These are phyloP conservation scores for Saccostrea echinata DNA, from an alignment of 1,140 invertebrate species.

Conservation along the genomic window DNA sequence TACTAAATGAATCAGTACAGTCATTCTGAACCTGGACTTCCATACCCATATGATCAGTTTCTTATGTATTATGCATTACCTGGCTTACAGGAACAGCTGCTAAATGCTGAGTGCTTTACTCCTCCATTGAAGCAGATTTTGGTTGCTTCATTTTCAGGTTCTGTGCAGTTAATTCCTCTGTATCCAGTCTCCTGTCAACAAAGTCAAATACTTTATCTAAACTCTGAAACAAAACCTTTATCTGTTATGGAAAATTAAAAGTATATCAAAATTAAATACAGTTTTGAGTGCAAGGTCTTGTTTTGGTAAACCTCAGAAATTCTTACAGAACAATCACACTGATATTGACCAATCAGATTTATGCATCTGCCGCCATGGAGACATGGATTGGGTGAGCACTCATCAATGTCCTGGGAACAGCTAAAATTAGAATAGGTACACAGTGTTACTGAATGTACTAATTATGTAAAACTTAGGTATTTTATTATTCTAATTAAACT, in stretches of 20 bases:
- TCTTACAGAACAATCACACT: conserved; percentile 59
- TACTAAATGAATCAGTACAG: too few relatives aligned
- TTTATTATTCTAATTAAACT: neutral
- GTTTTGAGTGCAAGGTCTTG: neutral
- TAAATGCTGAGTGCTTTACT: conserved; percentile 82
- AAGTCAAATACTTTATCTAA: neutral
- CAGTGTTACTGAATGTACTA: neutral
- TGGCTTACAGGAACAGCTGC: conserved; percentile 91
- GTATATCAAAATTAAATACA: neutral
- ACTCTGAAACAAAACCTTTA: neutral
- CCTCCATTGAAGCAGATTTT: conserved; percentile 79
- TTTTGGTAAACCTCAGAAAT: neutral
- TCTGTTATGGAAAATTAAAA: neutral
- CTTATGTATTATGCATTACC: conserved; percentile 52
- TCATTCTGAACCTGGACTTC: too few relatives aligned
- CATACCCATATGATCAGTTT: too few relatives aligned
- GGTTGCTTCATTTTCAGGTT: conserved; percentile 65
- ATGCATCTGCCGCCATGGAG: conserved; percentile 56
- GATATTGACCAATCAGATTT: conserved; percentile 55
- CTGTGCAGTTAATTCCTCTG: conserved; percentile 95
- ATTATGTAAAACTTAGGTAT: neutral
- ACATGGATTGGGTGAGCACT: conserved; percentile 59
- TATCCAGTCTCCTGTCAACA: conserved; percentile 79
- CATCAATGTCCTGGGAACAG: conserved; percentile 54
- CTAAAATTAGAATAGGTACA: neutral